Evolutionary conservation across 2,113 vertebrate species (phyloP).

Genomic region (Neodontobutis hainanensis): DNA sequence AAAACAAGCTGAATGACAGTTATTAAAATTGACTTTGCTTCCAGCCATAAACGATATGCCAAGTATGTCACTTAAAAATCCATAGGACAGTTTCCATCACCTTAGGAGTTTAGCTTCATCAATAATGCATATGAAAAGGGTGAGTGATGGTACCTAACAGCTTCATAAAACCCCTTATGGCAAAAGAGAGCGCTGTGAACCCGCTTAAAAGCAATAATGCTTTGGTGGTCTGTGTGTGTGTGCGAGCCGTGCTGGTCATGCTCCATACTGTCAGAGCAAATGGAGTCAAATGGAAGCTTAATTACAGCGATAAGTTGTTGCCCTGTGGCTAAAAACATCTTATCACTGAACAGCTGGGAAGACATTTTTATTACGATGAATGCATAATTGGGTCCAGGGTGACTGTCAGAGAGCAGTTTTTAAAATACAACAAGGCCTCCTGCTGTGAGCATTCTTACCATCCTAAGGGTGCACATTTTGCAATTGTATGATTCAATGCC

Average conservation of each 20-base stretch:
- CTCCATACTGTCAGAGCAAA: slow-evolving; percentile 66
- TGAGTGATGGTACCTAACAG: slow-evolving; percentile 45
- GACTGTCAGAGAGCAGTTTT: slow-evolving; percentile 60
- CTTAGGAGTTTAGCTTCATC: slow-evolving; percentile 53
- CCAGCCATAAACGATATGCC: slow-evolving; percentile 48
- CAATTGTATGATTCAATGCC: slow-evolving; percentile 36
- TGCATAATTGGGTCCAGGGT: slow-evolving; percentile 68
- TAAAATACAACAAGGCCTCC: slow-evolving; percentile 48
- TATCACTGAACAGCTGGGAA: slow-evolving; percentile 71
- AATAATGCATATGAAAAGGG: slow-evolving; percentile 59
- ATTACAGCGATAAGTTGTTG: slow-evolving; percentile 75
- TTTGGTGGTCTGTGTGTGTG: slow-evolving; percentile 42
- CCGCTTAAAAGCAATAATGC: slow-evolving; percentile 35
- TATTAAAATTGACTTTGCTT: slow-evolving; percentile 65
- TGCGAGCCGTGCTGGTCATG: slow-evolving; percentile 52
- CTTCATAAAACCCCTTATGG: slow-evolving; percentile 46
- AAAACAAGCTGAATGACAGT: slow-evolving; percentile 51
- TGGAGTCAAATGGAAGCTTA: slow-evolving; percentile 72
- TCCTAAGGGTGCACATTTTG: slow-evolving; percentile 43
- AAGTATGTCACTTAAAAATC: slow-evolving; percentile 56
- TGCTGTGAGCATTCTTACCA: slow-evolving; percentile 15
- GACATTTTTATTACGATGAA: slow-evolving; percentile 67
- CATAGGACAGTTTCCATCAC: slow-evolving; percentile 60
- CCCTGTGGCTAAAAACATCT: slow-evolving; percentile 72
- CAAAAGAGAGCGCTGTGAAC: slow-evolving; percentile 24